These are phyloP conservation scores for Phyllotreta striolata DNA, from an alignment of 2,888 invertebrate species.

Conservation along the genomic window DNA sequence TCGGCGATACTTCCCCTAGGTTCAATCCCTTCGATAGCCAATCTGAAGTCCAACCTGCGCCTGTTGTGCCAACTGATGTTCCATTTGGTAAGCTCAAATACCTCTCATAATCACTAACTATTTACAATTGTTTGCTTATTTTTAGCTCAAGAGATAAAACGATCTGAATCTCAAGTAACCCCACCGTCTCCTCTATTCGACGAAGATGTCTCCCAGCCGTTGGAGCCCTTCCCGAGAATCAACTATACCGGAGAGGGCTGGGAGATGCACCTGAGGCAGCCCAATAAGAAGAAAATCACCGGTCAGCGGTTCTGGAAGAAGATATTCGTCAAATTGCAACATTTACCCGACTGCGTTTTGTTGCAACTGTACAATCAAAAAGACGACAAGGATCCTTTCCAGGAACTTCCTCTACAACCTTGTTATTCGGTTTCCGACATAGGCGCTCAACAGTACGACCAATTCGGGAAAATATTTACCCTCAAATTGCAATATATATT, in stretches of 20 bases:
- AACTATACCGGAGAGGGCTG: conserved; percentile 85
- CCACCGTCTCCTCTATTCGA: conserved; percentile 94
- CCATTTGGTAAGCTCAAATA: conserved; percentile 53
- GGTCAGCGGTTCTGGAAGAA: conserved; percentile 97
- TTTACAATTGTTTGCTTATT: conserved; percentile 24
- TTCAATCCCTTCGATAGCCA: conserved; percentile 82
- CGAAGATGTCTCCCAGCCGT: conserved; percentile 89
- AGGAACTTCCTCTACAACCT: conserved; percentile 92
- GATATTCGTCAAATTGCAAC: conserved; percentile 81
- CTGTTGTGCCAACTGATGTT: conserved; percentile 56
- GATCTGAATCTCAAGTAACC: conserved; percentile 75
- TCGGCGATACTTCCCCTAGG: conserved; percentile 70
- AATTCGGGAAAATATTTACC: conserved; percentile 99
- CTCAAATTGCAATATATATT: conserved; percentile 96
- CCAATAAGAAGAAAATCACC: conserved; percentile 95
- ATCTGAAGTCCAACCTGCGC: conserved; percentile 58
- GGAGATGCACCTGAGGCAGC: conserved; percentile 96
- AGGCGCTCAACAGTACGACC: conserved; percentile 97
- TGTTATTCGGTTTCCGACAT: conserved; percentile 96
- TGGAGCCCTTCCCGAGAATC: conserved; percentile 89
- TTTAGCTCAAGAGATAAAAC: conserved; percentile 55
- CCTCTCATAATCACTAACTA: not conserved
- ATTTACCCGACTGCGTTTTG: conserved; percentile 82
- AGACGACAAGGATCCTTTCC: conserved; percentile 81
- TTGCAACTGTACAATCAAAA: conserved; percentile 86